phyloP scores from a whole-genome alignment of 2,113 vertebrate species.

The Cnemophilus loriae region DNA sequence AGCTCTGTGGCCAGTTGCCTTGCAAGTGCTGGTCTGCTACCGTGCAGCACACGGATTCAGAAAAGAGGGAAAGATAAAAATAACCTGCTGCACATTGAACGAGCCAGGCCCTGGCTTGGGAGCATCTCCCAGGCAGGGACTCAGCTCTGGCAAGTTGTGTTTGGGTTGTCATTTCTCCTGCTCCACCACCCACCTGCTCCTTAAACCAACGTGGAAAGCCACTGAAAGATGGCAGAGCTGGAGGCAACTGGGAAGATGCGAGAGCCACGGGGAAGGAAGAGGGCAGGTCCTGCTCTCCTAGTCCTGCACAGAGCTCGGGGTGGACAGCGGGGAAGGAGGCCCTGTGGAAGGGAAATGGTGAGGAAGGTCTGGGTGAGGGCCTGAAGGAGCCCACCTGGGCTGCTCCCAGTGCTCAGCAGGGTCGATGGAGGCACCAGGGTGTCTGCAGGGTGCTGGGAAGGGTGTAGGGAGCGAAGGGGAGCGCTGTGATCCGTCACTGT shows the following conservation, averaged over 20 bases:
- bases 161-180: not conserved
- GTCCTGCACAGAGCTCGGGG: not conserved
- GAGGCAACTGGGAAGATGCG: not conserved
- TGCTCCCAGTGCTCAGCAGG: fast-evolving
- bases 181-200: not conserved
- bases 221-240: not conserved
- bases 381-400: not conserved
- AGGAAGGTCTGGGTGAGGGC: not conserved
- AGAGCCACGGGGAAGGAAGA: not conserved
- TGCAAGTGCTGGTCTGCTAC: not conserved
- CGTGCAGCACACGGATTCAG: fast-evolving
- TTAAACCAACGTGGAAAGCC: not conserved
- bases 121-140: not conserved
- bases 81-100: not conserved
- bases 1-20: not conserved
- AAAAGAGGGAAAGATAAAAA: not conserved
- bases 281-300: not conserved
- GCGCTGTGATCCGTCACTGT: not conserved
- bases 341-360: not conserved
- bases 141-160: not conserved
- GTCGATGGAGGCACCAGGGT: fast-evolving
- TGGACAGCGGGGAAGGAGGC: not conserved
- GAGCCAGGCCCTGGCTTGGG: not conserved
- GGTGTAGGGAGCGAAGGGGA: fast-evolving
- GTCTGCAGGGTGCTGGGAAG: not conserved